Conservation (phyloP, 30 jellyfish, hydroid and myxozoan genomes). For the Rhopilema esculentum region DNA sequence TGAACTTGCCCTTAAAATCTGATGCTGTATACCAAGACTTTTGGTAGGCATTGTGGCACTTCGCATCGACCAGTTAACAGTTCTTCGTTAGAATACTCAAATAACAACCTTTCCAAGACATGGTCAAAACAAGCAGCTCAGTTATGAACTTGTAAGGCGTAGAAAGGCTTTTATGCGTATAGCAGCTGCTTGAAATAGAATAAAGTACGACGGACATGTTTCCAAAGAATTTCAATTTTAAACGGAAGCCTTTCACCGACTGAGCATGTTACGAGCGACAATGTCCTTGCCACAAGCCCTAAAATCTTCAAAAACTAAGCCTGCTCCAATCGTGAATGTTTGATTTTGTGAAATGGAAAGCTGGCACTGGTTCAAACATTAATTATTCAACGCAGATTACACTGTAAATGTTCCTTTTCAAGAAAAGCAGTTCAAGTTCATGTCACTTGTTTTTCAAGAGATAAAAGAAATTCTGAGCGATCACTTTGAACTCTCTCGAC, state of each 20-base stretch:
- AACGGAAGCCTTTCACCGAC: background rate
- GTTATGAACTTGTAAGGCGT: too few relatives aligned
- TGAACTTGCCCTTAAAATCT: too few relatives aligned
- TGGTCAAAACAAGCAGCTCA: too few relatives aligned
- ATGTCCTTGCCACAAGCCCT: background rate
- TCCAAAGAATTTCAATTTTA: background rate
- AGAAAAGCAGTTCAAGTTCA: background rate
- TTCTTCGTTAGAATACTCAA: too few relatives aligned
- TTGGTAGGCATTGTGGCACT: too few relatives aligned
- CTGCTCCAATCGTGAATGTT: background rate
- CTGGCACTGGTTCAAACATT: background rate
- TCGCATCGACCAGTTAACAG: too few relatives aligned
- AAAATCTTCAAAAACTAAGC: background rate
- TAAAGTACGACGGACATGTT: background rate
- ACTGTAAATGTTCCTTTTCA: background rate
- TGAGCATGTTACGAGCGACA: background rate
- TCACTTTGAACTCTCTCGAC: background rate
- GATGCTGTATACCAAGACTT: too few relatives aligned
- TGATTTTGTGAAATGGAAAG: background rate
- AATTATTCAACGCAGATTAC: background rate
- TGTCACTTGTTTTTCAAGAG: background rate
- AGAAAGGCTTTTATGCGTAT: background rate
- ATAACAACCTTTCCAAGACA: too few relatives aligned
- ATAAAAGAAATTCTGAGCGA: background rate
- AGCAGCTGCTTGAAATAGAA: background rate